Conservation (phyloP, 2,888 invertebrate species). For the Eupithecia centaureata region DNA sequence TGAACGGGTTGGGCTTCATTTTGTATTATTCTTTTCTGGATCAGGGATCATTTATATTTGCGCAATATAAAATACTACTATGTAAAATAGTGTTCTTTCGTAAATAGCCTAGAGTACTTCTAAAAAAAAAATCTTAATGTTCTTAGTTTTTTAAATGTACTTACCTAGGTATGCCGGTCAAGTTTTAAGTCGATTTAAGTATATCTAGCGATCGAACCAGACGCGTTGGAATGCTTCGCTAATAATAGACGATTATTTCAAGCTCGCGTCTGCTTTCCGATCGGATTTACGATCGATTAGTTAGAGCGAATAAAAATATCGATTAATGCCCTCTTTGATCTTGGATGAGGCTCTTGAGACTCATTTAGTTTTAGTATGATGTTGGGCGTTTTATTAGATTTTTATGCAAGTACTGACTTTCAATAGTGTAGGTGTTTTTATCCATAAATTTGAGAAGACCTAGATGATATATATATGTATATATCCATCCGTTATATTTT, state of each 20-base stretch:
- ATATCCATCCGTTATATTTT: too few relatives aligned
- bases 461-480: background rate
- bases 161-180: too few relatives aligned
- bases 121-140: too few relatives aligned
- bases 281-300: conserved; percentile 45
- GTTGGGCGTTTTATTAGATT: background rate
- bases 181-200: background rate
- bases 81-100: too few relatives aligned
- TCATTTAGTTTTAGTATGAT: conserved; percentile 1
- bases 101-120: too few relatives aligned
- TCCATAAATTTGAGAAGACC: background rate
- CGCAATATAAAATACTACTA: too few relatives aligned
- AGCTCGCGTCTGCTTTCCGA: conserved; percentile 57
- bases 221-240: conserved; percentile 18
- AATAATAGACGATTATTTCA: conserved; percentile 36
- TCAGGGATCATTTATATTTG: too few relatives aligned
- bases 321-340: conserved; percentile 40
- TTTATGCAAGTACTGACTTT: background rate
- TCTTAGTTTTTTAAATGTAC: too few relatives aligned
- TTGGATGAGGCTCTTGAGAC: conserved; percentile 25
- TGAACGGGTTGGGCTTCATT: too few relatives aligned
- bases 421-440: background rate
- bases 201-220: conserved; percentile 10
- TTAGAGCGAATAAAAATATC: conserved; percentile 40
- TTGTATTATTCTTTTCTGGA: too few relatives aligned